Base-by-base conservation (phyloP, 2,888 invertebrate species). In the Oxytorus armatus region DNA sequence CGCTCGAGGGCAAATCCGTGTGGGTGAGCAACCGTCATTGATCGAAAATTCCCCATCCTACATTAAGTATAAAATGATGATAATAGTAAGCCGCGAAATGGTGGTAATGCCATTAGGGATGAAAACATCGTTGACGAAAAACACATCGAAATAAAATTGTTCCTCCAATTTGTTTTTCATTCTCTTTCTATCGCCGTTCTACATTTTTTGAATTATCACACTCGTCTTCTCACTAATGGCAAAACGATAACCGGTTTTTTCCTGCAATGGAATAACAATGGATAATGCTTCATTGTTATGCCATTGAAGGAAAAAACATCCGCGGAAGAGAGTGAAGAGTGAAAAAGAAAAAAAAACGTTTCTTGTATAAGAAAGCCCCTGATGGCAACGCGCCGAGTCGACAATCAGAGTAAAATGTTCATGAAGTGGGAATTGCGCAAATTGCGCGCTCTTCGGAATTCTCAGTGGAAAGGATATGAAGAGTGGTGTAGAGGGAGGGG, bases 331-430 rank as follows among this genome's bases (percentile, higher is more conserved):
- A 11, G 16, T 10, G 39, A 4, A n/a, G n/a, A n/a, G n/a, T n/a
- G n/a, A n/a, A 36, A 29, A 4, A 51, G 18, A 33, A 8, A 10
- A 47, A 29, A 55, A 18, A 8, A 21, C 7, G 29, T 8, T 16
- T 23, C 42, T 36, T 8, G 66, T 66, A 33, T 25, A 4, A 33
- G 18, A 18, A 23, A 14, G 39, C 16, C 33, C 29, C n/a, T n/a
- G n/a, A n/a, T 44, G 49, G n/a, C 39, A 33, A 49, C 42, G 16
- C 3, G 39, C 29, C 29, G 33, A 25, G 55, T n/a, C 21, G 51
- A 57, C 49, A 49, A 72, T 59, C 65, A 21, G 63, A 39, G 65
- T 57, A 11, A n/a, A 57, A 77, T 39, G 49, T 57, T n/a, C 49
- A 25, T 47, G n/a, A 39, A 65, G 57, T 39, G 57, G 47, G 8